Evolutionary conservation across 2,797 vertebrate genomes (phyloP).

Genomic region (Dicrostonyx torquatus): DNA sequence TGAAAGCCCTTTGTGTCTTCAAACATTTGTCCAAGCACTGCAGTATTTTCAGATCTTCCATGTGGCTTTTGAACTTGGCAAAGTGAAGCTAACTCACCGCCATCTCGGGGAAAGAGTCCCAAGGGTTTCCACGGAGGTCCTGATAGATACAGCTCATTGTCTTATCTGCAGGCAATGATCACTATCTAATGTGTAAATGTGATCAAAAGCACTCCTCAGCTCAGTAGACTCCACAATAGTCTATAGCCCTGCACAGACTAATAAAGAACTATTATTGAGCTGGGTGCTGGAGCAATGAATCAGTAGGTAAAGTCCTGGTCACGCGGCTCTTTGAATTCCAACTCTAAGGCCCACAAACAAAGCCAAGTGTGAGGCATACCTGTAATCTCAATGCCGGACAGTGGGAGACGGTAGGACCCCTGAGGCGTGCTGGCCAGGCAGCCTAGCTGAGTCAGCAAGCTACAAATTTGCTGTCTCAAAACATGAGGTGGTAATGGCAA

Average conservation of each 20-base stretch:
- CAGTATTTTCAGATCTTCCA: background rate
- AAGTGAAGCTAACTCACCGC: background rate
- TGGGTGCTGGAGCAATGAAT: background rate
- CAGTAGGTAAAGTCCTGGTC: background rate
- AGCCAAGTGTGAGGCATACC: background rate
- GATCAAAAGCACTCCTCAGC: background rate
- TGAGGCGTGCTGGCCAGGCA: no score
- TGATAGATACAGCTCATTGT: background rate
- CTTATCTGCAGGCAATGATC: background rate
- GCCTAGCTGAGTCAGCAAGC: background rate
- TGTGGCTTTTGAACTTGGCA: background rate
- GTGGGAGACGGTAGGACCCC: background rate
- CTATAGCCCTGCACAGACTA: background rate
- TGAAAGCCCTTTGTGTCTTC: background rate
- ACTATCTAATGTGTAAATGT: background rate
- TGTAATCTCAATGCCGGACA: background rate
- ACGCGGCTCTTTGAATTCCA: background rate
- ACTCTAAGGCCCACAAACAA: no score
- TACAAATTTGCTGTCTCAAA: background rate
- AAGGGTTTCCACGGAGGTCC: background rate
- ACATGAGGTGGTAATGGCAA: background rate
- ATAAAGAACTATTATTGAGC: background rate
- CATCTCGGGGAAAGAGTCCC: background rate
- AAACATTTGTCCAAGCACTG: background rate
- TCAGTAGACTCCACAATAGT: background rate